Base-by-base conservation (phyloP, 2,113 vertebrate species). In the Phylloscopus whistleri region DNA sequence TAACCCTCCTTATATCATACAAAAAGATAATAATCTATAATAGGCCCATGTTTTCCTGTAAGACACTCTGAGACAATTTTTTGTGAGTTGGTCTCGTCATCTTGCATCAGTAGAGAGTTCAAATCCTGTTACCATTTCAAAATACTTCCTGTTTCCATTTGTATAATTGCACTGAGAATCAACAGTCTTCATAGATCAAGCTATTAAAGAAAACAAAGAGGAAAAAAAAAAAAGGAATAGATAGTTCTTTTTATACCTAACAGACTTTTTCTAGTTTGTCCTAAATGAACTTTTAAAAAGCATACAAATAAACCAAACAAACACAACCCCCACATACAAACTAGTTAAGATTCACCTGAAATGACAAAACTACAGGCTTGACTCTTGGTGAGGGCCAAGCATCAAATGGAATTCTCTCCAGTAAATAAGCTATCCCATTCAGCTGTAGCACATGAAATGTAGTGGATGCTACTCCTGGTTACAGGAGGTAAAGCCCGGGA, bases 311-410 rank as follows among this genome's bases (percentile, higher is more conserved):
- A 60, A 37, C 20, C 10, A 43, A 63, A 1, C 43, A 43, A 63
- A 59, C 33, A 5, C 13, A 18, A 11, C 3, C 6, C 6, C 3
- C 1, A 41, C 35, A 2, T 26, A 13, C 16, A 37, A 62, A 37
- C 5, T 69, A 18, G 27, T 48, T 41, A 31, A 78, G 9, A 48
- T 58, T 46, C 18, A 17, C 17, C 22, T 46, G 39, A 72, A 88
- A 72, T 55, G n/a, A 41, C 12, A 44, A 9, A n/a, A 16, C 18
- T 35, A 6, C n/a, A 85, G 5, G 24, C 59, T 51, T 59, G 14
- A 43, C 52, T 75, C 17, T 70, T 75, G 52, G 27, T 8, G 1
- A 62, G 31, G 23, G 17, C 53, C 35, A 8, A 58, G 14, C 41
- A 59, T 39, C 31, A 59, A 18, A 44, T 53, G 17, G 7, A 16